phyloP scores from a whole-genome alignment of 2,797 vertebrate genomes.

The Chanos chanos region DNA sequence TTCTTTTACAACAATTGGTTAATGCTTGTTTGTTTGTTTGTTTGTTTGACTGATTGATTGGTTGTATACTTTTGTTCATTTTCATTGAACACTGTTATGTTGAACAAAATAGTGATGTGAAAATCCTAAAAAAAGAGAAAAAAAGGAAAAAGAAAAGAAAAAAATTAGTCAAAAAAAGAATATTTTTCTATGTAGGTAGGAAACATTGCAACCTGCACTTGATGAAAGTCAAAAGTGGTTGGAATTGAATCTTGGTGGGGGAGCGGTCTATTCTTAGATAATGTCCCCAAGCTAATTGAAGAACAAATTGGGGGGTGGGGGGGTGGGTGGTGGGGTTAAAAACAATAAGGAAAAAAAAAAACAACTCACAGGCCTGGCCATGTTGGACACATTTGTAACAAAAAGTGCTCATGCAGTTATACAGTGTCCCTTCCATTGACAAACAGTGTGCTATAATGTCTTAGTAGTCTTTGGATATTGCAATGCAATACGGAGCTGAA shows the following conservation, averaged over 20 bases:
- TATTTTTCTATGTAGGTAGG: conserved; percentile 66
- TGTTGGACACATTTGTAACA: conserved; percentile 45
- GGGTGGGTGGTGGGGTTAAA: no score
- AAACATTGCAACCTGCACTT: conserved; percentile 51
- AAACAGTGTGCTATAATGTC: conserved; percentile 74
- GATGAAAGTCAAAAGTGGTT: conserved; percentile 20
- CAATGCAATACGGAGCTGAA: conserved; percentile 75
- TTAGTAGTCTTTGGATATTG: conserved; percentile 75
- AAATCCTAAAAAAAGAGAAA: conserved; percentile 28
- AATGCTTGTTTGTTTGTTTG: conserved; percentile 58
- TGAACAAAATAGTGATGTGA: conserved; percentile 45
- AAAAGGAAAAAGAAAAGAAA: neutral
- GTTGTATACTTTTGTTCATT: conserved; percentile 54
- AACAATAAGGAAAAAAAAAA: conserved; percentile 24
- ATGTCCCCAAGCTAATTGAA: conserved; percentile 1
- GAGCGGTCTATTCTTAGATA: conserved; percentile 34
- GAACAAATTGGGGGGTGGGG: conserved; percentile 4
- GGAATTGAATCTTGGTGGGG: conserved; percentile 5
- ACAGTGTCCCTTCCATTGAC: conserved; percentile 68
- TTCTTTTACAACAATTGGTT: conserved; percentile 63
- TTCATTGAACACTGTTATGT: conserved; percentile 56
- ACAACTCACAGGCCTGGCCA: conserved; percentile 31
- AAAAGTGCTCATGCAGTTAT: conserved; percentile 55
- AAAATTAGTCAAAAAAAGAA: conserved; percentile 33
- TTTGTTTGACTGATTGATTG: conserved; percentile 46